These are phyloP conservation scores for Sterna hirundo DNA, from an alignment of 2,113 vertebrate genomes.

Conservation along the genomic window DNA sequence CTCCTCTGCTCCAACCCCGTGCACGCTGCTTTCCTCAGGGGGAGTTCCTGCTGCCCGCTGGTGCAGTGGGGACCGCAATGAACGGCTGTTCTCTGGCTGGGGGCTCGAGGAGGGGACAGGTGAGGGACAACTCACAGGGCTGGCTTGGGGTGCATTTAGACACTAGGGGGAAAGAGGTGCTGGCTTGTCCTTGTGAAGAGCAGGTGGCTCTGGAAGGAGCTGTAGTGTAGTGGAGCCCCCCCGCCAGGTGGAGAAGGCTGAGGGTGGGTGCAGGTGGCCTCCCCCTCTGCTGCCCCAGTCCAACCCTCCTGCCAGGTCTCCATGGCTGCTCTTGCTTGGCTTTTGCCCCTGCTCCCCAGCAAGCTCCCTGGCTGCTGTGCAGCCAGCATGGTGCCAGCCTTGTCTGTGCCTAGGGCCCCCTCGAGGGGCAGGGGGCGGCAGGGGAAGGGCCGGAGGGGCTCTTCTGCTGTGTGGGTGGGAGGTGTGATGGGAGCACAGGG, in stretches of 20 bases:
- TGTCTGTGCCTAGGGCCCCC: neutral
- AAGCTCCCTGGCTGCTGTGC: constrained; percentile 53
- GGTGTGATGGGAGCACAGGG: neutral
- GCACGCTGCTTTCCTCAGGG: constrained; percentile 68
- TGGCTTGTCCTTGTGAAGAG: neutral
- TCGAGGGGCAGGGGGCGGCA: neutral
- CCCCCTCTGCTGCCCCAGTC: neutral
- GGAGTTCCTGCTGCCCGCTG: constrained; percentile 47
- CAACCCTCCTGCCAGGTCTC: neutral
- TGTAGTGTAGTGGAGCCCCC: neutral
- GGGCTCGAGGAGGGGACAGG: neutral
- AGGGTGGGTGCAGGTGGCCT: neutral
- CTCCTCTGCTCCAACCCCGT: constrained; percentile 5
- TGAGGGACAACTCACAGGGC: neutral
- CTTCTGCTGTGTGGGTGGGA: neutral
- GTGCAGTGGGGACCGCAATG: neutral
- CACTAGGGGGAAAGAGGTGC: neutral
- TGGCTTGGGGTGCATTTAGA: neutral
- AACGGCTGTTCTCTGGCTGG: constrained; percentile 58
- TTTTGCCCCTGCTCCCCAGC: neutral
- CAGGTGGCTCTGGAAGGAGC: neutral
- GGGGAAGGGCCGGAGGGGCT: neutral
- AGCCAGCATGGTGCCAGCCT: constrained; percentile 20
- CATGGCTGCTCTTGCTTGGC: neutral
- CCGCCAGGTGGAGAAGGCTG: neutral